Conservation (phyloP, 2,888 invertebrate species). For the Chelonus formosanus region DNA sequence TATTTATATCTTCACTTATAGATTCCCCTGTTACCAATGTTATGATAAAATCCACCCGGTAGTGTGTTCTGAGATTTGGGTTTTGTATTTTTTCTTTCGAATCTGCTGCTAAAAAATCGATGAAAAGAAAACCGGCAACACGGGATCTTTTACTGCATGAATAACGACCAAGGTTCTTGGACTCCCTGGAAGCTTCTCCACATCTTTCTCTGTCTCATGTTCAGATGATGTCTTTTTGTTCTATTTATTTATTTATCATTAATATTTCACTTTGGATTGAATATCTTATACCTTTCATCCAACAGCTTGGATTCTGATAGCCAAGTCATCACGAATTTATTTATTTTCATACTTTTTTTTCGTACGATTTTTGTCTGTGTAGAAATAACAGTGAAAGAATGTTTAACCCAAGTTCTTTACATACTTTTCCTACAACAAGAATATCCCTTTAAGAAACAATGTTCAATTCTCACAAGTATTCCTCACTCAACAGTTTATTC, state of each 20-base stretch:
- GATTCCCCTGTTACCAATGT: constrained; percentile 32
- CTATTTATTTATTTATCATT: constrained; percentile 27
- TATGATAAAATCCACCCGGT: constrained; percentile 35
- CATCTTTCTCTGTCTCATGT: background rate
- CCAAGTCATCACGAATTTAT: constrained; percentile 9
- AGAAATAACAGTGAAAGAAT: background rate
- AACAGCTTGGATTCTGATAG: constrained; percentile 5
- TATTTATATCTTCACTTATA: background rate
- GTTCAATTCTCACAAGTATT: constrained; percentile 2
- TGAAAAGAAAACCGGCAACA: constrained; percentile 19
- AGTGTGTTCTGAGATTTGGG: constrained; percentile 11
- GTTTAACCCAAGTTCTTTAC: background rate
- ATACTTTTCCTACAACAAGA: background rate
- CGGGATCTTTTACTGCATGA: constrained; percentile 29
- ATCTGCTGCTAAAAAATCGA: background rate
- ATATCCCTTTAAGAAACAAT: constrained; percentile 8
- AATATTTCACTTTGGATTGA: constrained; percentile 13
- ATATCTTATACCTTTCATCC: constrained; percentile 10
- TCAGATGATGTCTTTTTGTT: constrained; percentile 1
- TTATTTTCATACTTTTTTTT: constrained; percentile 12
- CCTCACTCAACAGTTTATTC: background rate
- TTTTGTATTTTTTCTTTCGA: constrained; percentile 3
- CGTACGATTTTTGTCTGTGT: constrained; percentile 1
- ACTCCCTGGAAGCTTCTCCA: constrained; percentile 12
- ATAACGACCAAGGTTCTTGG: constrained; percentile 28